phyloP scores from a whole-genome alignment of 1,140 invertebrate species.

The Hetaerina americana region DNA sequence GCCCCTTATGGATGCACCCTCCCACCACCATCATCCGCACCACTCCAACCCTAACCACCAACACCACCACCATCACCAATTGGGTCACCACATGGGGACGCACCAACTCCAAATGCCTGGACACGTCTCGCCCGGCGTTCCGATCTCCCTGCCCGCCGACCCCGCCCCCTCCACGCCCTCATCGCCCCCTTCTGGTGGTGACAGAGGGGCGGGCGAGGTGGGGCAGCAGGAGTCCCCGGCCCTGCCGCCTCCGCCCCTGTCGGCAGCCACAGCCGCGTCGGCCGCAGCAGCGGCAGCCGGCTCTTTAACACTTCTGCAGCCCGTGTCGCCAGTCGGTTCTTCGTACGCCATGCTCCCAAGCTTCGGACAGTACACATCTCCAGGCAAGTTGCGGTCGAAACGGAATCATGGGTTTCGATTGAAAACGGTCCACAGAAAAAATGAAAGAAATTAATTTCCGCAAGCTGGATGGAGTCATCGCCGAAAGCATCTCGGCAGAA shows the following conservation, averaged over 20 bases:
- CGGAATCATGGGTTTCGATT: too few relatives aligned
- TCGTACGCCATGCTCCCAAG: slow-evolving; percentile 52
- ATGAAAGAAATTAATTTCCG: too few relatives aligned
- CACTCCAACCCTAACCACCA: slow-evolving; percentile 22
- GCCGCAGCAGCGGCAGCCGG: slow-evolving; percentile 23
- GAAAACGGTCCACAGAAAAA: too few relatives aligned
- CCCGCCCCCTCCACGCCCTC: slow-evolving; percentile 25
- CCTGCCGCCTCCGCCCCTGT: slow-evolving; percentile 36
- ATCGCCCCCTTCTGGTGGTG: slow-evolving; percentile 7
- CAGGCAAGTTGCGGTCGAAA: background rate
- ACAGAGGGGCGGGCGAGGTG: slow-evolving; percentile 26
- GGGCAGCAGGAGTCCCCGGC: slow-evolving; percentile 32
- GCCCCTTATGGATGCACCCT: background rate
- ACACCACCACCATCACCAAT: slow-evolving; percentile 36
- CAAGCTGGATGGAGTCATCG: too few relatives aligned
- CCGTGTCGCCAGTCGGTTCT: slow-evolving; percentile 31
- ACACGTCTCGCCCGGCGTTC: slow-evolving; percentile 19
- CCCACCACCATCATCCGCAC: background rate
- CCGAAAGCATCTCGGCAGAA: too few relatives aligned
- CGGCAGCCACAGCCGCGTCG: slow-evolving; percentile 37
- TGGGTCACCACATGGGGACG: slow-evolving; percentile 39
- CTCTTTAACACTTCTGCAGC: slow-evolving; percentile 33
- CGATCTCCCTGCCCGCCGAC: slow-evolving; percentile 41
- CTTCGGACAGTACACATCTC: slow-evolving; percentile 53
- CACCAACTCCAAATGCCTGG: slow-evolving; percentile 26